Percentiles rank a stretch among this genome's conserved stretches.
Evolutionary conservation across 2,113 vertebrate species (phyloP).

Genomic region (Mastomys natalensis): DNA sequence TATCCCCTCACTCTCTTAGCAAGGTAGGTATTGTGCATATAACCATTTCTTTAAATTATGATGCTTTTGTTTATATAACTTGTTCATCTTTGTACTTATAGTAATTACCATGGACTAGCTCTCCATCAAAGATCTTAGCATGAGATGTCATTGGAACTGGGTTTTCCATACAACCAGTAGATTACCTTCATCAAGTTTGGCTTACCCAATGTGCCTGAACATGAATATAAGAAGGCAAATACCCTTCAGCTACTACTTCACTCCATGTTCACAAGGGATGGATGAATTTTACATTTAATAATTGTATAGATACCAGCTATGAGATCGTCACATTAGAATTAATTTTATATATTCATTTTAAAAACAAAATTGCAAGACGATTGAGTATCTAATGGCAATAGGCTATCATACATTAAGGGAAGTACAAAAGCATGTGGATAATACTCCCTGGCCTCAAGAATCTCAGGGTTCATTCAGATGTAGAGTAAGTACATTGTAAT

Average conservation of each 20-base stretch:
- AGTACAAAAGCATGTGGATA: neutral
- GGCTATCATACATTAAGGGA: accelerated
- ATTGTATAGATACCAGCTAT: neutral
- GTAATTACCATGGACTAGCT: neutral
- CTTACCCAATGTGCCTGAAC: neutral
- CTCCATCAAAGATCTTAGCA: neutral
- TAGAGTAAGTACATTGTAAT: neutral
- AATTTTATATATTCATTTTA: neutral
- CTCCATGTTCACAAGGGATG: neutral
- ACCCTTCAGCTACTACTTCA: neutral
- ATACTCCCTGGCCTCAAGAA: neutral
- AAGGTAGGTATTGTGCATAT: neutral
- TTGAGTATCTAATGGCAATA: neutral
- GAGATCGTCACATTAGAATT: neutral
- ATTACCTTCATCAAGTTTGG: neutral
- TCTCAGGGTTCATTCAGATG: neutral
- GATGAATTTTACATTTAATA: neutral
- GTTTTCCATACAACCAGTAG: neutral
- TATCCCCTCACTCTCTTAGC: neutral
- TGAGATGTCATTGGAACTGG: neutral
- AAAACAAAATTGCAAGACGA: neutral
- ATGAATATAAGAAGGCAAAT: neutral
- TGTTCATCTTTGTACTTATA: neutral
- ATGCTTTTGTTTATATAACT: neutral
- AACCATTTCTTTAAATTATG: neutral